Base-by-base conservation (phyloP, 1,140 invertebrate genomes). In the Zaprionus taronus region DNA sequence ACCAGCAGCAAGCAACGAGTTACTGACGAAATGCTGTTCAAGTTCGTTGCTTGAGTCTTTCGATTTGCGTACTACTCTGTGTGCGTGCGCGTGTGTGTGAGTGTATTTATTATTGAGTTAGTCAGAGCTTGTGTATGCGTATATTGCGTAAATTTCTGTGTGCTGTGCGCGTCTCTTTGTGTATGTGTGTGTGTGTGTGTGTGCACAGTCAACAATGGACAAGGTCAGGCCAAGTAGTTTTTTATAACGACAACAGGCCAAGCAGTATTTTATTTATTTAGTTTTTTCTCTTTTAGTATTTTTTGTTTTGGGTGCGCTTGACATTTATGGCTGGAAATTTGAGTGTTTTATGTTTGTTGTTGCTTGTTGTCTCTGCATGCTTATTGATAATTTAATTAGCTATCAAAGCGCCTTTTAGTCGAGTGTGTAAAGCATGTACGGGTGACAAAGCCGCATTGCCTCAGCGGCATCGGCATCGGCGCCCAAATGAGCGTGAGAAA, bases 41-140 rank as follows among this genome's bases (percentile, higher is more conserved):
- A 90, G 85, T 90, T 90, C 86, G 85, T 82, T 80, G 86, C 68
- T 81, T 82, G 81, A 80, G 85, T 90, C 85, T 90, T 90, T 90
- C 73, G 85, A 85, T 90, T 89, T 90, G 81, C 84, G 79, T 90
- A 76, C 77, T 70, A n/a, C 61, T 64, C 26, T 22, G 58, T 36
- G 69, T 65, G 64, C 51, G 14, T 57, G 62, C 22, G 28, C 80
- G 34, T 63, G 15, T 17, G 41, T 17, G 41, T 17, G 41, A 47
- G n/a, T 47, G 41, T 51, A 51, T 51, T 51, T 24, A 69, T 61
- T 69, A 61, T 69, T 47, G 73, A 80, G 77, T 87, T 89, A 87
- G 84, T 87, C 83, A 87, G 77, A 80, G 70, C 38, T 58, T 34
- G 26, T 77, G 69, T 77, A 31, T 77, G 75, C 63, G 68, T 63